Conservation (phyloP, 2,888 invertebrate genomes). For the Gnatocerus cornutus region DNA sequence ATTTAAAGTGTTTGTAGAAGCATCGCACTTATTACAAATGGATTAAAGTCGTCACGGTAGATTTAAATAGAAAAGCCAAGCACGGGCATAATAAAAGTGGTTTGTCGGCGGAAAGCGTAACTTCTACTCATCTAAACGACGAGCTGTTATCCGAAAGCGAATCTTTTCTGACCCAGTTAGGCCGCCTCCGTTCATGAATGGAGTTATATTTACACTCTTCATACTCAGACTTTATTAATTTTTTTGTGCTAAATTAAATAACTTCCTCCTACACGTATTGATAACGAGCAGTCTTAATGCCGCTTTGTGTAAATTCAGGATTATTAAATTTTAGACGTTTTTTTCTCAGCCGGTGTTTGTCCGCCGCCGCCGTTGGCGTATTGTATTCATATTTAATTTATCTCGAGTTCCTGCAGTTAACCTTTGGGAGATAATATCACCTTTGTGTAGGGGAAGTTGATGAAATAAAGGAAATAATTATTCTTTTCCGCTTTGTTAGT, state of each 20-base stretch:
- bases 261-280: too few species aligned
- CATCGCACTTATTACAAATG: conserved; percentile 14
- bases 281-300: too few species aligned
- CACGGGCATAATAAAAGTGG: conserved; percentile 25
- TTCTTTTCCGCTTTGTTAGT: conserved; percentile 51
- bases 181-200: conserved; percentile 21
- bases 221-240: background rate
- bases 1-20: conserved; percentile 1
- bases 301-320: too few species aligned
- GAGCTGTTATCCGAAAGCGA: conserved; percentile 39
- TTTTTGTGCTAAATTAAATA: background rate
- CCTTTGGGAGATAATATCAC: conserved; percentile 43
- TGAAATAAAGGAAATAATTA: conserved; percentile 52
- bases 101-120: conserved; percentile 46
- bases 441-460: conserved; percentile 43
- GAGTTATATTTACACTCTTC: conserved; percentile 13
- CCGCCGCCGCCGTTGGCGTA: background rate
- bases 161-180: conserved; percentile 46
- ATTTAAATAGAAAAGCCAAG: conserved; percentile 24
- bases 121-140: conserved; percentile 9
- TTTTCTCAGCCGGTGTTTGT: too few species aligned
- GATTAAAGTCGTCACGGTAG: conserved; percentile 12
- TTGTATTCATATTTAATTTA: conserved; percentile 38
- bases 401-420: conserved; percentile 47
- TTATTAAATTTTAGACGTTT: too few species aligned